Conservation (phyloP, 2,888 invertebrate genomes). For the Melanostoma scalare region DNA sequence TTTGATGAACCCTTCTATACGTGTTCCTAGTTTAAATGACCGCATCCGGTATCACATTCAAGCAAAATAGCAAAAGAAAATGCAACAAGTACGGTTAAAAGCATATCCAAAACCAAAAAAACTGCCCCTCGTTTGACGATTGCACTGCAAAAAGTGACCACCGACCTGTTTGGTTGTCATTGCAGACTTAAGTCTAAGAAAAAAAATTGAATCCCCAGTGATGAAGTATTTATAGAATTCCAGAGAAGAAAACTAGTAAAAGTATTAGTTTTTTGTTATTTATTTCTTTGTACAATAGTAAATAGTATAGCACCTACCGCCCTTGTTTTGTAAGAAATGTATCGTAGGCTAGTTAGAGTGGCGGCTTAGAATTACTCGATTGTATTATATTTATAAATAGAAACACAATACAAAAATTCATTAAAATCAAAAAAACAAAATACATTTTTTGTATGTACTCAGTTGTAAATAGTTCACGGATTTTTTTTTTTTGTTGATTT, state of each 20-base stretch:
- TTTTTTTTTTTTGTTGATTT: conserved; percentile 41
- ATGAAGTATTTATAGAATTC: conserved; percentile 71
- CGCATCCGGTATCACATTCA: conserved; percentile 4
- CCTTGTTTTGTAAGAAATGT: conserved; percentile 32
- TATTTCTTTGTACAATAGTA: conserved; percentile 52
- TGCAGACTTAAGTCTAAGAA: conserved; percentile 52
- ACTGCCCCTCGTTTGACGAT: conserved; percentile 59
- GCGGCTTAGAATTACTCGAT: conserved; percentile 30
- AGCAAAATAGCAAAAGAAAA: background rate
- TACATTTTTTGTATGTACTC: conserved; percentile 46
- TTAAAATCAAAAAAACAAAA: conserved; percentile 1
- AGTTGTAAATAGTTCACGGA: conserved; percentile 53
- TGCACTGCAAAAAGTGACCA: conserved; percentile 45
- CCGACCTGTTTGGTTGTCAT: conserved; percentile 50
- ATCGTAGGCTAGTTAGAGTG: conserved; percentile 38
- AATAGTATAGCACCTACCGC: conserved; percentile 17
- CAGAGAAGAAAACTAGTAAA: conserved; percentile 25
- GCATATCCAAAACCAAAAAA: conserved; percentile 69
- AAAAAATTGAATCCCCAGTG: conserved; percentile 54
- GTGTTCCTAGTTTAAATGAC: conserved; percentile 76
- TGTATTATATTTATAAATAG: conserved; percentile 55
- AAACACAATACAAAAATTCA: conserved; percentile 7
- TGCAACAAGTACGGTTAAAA: conserved; percentile 40
- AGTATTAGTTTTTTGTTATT: conserved; percentile 24
- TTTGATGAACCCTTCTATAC: conserved; percentile 84